Conservation (phyloP, 2,888 invertebrate genomes). For the Lysandra coridon region DNA sequence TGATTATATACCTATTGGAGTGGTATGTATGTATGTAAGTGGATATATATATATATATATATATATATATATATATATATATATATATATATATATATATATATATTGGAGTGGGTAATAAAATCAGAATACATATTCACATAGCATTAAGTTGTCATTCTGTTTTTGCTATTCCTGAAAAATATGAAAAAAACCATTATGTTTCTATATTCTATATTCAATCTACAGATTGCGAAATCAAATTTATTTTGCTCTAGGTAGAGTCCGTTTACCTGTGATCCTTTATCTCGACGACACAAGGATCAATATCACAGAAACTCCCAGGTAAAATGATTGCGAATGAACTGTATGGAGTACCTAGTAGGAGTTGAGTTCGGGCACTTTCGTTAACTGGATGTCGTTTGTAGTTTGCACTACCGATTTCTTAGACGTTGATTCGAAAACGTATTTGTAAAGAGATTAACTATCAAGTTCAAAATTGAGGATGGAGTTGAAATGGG, state of each 20-base stretch:
- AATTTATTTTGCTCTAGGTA: slow-evolving; percentile 66
- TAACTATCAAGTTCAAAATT: neutral
- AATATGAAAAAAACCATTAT: slow-evolving; percentile 65
- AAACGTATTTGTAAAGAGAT: slow-evolving; percentile 17
- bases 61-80: too few species aligned
- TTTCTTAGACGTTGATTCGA: slow-evolving; percentile 20
- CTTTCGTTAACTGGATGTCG: slow-evolving; percentile 38
- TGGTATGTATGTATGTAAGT: too few species aligned
- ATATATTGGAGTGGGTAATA: too few species aligned
- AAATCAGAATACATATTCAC: too few species aligned
- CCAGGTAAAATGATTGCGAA: neutral
- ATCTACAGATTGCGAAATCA: slow-evolving; percentile 54
- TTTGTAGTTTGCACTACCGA: slow-evolving; percentile 23
- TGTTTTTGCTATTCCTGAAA: slow-evolving; percentile 55
- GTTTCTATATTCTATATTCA: slow-evolving; percentile 44
- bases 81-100: too few species aligned
- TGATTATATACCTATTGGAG: too few species aligned
- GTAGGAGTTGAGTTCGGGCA: slow-evolving; percentile 44
- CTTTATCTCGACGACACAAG: neutral
- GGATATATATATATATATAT: too few species aligned
- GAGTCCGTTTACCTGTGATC: neutral
- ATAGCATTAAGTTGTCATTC: slow-evolving; percentile 42
- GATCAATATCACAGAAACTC: neutral
- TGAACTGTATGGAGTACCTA: slow-evolving; percentile 41
- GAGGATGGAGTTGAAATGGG: too few species aligned